Conservation (phyloP, 2,113 vertebrate genomes). For the Cnemophilus loriae region DNA sequence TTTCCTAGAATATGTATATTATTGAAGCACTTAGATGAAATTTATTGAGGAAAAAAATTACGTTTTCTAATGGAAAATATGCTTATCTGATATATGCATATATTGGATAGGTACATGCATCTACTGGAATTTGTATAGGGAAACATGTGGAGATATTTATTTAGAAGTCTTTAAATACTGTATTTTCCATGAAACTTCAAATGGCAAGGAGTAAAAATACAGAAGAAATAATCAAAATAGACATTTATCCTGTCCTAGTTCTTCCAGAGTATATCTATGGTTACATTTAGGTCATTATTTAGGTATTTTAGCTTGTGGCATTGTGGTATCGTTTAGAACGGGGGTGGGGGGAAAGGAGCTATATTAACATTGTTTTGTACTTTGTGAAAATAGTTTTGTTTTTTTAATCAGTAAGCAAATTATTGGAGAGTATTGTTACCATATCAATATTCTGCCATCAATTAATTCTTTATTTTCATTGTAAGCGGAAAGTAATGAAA, state of each 20-base stretch:
- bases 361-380: neutral
- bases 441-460: neutral
- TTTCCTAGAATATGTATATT: neutral
- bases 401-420: neutral
- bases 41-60: neutral
- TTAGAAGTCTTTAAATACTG: neutral
- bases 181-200: slow-evolving; percentile 1
- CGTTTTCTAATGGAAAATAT: neutral
- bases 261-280: neutral
- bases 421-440: neutral
- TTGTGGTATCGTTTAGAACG: neutral
- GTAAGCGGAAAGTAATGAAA: neutral
- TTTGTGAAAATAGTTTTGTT: neutral
- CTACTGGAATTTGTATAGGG: neutral
- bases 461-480: neutral
- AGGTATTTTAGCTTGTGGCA: neutral
- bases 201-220: neutral
- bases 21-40: neutral
- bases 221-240: neutral
- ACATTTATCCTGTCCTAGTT: neutral
- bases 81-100: neutral
- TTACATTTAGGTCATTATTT: neutral
- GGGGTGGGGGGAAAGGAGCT: neutral
- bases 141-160: slow-evolving; percentile 12
- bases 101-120: neutral